Base-by-base conservation (phyloP, 1,140 invertebrate species). In the Rhizoglyphus robini region DNA sequence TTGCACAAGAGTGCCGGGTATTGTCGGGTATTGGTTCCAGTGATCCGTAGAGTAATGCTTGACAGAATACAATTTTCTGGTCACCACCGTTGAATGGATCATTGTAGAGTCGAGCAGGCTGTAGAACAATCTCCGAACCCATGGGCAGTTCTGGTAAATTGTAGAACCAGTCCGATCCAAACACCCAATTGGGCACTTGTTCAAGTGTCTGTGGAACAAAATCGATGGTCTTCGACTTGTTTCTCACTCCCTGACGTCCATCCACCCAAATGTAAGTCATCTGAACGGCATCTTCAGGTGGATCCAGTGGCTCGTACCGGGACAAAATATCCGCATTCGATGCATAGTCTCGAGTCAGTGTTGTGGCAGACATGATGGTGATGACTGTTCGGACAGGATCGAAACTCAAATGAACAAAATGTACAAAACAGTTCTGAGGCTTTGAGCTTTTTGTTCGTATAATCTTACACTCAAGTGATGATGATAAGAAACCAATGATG, bases 161-260 rank as follows among this genome's bases (percentile, higher is more conserved):
- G 18, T 31, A 59, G 18, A 29, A 15, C 8, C 5, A 31, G 27
- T 31, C 15, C 3, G 8, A 93, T 76, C 96, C 93, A 75, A 88
- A 96, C 71, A 93, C 95, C 94, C 94, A 97, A 1, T 86, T 78
- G 0, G 94, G 93, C 51, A 94, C 77, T 68, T 96, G 91, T 82
- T 68, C 31, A n/a, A 66, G 20, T 11, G 20, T 4, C 47, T 67
- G 69, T 2, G 70, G 70, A 23, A 70, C 63, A 29, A 69, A 69
- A 41, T 69, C 49, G 1, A 71, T 60, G 0, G 91, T 96, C 67
- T 86, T 82, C n/a, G 90, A 91, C 75, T 97, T 96, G 73, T 84
- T 84, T 66, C 86, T 82, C 75, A 96, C 89, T 1, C 90, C 90
- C 1, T 86, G 87, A 3, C 92, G 92, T 75, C 96, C 93, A 36